A percentile compares a stretch with the other conserved stretches of the same genome.
Conservation (phyloP, 2,113 vertebrate species). For the Oceanites oceanicus region DNA sequence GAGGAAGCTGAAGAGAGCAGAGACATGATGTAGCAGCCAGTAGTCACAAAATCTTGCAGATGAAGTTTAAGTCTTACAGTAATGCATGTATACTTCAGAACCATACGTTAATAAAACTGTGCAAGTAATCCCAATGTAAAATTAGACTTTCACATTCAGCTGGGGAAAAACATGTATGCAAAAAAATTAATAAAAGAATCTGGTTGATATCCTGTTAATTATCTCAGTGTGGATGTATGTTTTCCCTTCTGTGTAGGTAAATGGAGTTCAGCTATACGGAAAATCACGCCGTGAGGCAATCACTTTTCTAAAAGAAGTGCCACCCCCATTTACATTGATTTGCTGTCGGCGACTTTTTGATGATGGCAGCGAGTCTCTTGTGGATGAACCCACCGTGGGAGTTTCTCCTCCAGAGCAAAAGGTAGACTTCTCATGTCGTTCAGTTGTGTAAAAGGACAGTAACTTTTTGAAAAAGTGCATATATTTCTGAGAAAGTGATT, state of each 20-base stretch:
- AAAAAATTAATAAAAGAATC: neutral
- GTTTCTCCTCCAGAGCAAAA: neutral
- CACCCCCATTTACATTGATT: constrained; percentile 90
- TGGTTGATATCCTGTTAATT: neutral
- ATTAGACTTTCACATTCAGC: neutral
- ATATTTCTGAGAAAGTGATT: neutral
- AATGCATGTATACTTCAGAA: neutral
- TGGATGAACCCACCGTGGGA: constrained; percentile 42
- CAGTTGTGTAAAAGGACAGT: neutral
- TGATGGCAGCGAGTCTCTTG: constrained; percentile 74
- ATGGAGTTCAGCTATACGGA: constrained; percentile 86
- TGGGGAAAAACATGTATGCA: neutral
- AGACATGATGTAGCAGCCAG: neutral
- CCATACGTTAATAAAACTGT: rapidly evolving
- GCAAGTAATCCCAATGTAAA: neutral
- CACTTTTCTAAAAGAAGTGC: constrained; percentile 91
- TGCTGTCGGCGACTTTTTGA: constrained; percentile 87
- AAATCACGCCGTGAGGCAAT: constrained; percentile 89
- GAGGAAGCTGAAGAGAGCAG: neutral
- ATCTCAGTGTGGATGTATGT: neutral
- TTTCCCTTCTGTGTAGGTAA: constrained; percentile 78
- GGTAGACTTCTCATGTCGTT: neutral
- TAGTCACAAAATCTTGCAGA: neutral
- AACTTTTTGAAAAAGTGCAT: rapidly evolving
- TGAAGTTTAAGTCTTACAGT: neutral